Percentiles rank a stretch among this genome's conserved stretches.
Conservation (phyloP, 2,888 invertebrate genomes). For the Ormyrus pomaceus region DNA sequence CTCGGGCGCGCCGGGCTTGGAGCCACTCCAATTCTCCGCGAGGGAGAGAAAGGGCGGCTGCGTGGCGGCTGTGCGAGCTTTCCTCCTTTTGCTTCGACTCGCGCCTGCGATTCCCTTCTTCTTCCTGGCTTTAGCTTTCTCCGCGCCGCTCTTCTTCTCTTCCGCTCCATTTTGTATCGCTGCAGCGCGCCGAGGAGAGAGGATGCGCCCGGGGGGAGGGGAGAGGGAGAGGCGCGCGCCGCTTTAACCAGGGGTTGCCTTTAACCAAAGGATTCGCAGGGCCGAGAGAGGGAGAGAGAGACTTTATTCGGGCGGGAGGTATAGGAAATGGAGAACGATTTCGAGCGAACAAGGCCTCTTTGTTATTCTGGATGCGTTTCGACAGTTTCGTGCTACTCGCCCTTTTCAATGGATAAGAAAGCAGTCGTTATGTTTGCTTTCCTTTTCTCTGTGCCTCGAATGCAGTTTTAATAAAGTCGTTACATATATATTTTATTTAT, state of each 20-base stretch:
- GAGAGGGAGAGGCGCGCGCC: neutral
- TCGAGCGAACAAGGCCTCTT: neutral
- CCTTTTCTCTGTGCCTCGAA: too few relatives aligned
- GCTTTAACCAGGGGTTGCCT: constrained; percentile 21
- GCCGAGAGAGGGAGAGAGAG: too few relatives aligned
- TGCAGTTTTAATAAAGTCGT: too few relatives aligned
- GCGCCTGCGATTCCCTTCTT: neutral
- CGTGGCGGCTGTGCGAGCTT: constrained; percentile 2
- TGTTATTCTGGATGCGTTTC: neutral
- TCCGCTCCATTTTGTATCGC: neutral
- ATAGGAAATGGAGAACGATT: constrained; percentile 9
- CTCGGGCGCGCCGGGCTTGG: constrained; percentile 11
- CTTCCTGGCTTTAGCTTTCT: neutral
- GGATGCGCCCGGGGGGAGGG: neutral
- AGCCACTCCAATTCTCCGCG: constrained; percentile 32
- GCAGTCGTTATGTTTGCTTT: too few relatives aligned
- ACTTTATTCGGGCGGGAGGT: constrained; percentile 13
- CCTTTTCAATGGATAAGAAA: too few relatives aligned
- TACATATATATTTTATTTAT: too few relatives aligned
- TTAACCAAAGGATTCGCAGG: constrained; percentile 17
- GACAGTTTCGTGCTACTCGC: too few relatives aligned
- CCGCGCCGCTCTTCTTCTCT: constrained; percentile 17
- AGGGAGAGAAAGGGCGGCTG: neutral
- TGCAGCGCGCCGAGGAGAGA: neutral
- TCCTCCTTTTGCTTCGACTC: neutral